A percentile compares a stretch with the other conserved stretches of the same genome.
These are phyloP conservation scores for Drosophila pruinosa DNA, from an alignment of 1,140 invertebrate genomes.

Conservation along the genomic window DNA sequence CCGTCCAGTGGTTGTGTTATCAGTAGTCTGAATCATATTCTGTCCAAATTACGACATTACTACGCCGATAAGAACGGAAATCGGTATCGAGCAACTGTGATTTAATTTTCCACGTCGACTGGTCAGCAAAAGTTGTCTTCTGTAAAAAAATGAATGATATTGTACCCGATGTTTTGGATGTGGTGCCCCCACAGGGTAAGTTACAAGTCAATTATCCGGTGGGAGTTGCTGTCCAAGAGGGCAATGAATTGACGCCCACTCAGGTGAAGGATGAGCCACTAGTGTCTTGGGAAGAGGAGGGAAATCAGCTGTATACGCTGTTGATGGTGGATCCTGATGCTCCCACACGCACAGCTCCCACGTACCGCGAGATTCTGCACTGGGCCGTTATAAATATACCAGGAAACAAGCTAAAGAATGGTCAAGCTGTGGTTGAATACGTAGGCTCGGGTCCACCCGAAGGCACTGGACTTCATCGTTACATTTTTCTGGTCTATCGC, in stretches of 20 bases:
- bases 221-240: slow-evolving; percentile 85
- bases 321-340: slow-evolving; percentile 96
- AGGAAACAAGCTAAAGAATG: slow-evolving; percentile 87
- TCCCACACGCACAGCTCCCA: slow-evolving; percentile 90
- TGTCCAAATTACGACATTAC: slow-evolving; percentile 28
- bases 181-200: slow-evolving; percentile 70
- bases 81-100: slow-evolving; percentile 21
- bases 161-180: slow-evolving; percentile 87
- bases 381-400: slow-evolving; percentile 97
- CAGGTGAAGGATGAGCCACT: slow-evolving; percentile 87
- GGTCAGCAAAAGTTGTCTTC: slow-evolving; percentile 22
- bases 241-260: slow-evolving; percentile 90
- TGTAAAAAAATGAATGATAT: slow-evolving; percentile 52
- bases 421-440: slow-evolving; percentile 90
- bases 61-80: slow-evolving; percentile 52
- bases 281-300: slow-evolving; percentile 85
- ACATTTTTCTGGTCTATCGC: slow-evolving; percentile 94
- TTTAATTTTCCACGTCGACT: slow-evolving; percentile 12
- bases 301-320: slow-evolving; percentile 87
- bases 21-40: slow-evolving; percentile 20
- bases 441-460: slow-evolving; percentile 93
- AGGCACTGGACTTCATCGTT: slow-evolving; percentile 93
- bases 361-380: slow-evolving; percentile 93
- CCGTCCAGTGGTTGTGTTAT: slow-evolving; percentile 9
- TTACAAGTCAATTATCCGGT: slow-evolving; percentile 86